phyloP scores from a whole-genome alignment of 2,797 vertebrate genomes.

The Steatocranus sp. region DNA sequence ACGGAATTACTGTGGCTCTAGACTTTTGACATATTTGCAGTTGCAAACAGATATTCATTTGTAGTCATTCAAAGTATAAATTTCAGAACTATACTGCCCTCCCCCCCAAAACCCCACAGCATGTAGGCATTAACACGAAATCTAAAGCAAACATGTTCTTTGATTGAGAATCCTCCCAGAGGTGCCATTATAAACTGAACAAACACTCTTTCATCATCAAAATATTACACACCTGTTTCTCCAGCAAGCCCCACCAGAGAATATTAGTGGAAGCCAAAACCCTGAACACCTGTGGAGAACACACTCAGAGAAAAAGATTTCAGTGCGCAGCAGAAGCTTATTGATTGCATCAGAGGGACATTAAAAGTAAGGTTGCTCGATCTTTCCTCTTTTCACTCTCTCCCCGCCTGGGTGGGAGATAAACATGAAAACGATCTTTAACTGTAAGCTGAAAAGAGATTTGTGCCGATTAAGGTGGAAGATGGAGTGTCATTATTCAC shows the following conservation, averaged over 20 bases:
- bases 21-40: neutral
- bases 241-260: neutral
- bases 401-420: constrained; percentile 4
- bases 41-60: neutral
- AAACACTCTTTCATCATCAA: neutral
- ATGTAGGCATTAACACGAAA: neutral
- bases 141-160: neutral
- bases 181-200: neutral
- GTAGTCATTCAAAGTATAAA: neutral
- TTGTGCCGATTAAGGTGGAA: constrained; percentile 35
- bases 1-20: neutral
- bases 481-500: constrained; percentile 56
- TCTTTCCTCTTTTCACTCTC: constrained; percentile 2
- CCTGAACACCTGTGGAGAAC: constrained; percentile 4
- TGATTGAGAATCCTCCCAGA: neutral
- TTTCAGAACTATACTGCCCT: neutral
- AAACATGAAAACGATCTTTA: constrained; percentile 44
- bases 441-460: constrained; percentile 48
- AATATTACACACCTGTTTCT: neutral
- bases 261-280: neutral
- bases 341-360: constrained; percentile 24
- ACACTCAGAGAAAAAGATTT: constrained; percentile 2
- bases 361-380: constrained; percentile 16
- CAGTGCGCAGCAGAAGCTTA: neutral
- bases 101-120: neutral